A percentile compares a stretch with the other conserved stretches of the same genome.
Evolutionary conservation across 2,888 invertebrate genomes (phyloP).

Genomic region (Drosophila nr. perissopoda): DNA sequence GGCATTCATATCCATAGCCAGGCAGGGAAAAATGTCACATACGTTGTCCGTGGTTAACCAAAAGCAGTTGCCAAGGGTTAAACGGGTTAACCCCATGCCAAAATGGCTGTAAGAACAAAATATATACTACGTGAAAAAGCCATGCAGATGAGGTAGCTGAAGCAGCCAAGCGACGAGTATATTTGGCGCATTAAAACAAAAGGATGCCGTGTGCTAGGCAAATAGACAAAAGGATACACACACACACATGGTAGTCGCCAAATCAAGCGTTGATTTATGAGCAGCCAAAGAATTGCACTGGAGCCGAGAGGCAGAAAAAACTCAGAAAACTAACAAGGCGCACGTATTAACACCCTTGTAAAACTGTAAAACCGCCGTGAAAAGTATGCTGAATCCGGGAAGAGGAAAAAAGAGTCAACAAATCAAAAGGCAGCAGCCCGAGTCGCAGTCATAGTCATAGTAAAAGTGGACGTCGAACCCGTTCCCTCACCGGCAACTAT

Average conservation of each 20-base stretch:
- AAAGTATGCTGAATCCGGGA: slow-evolving; percentile 38
- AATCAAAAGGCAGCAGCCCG: slow-evolving; percentile 50
- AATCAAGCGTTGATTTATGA: slow-evolving; percentile 79
- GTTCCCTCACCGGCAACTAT: slow-evolving; percentile 60
- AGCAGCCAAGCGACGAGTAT: slow-evolving; percentile 56
- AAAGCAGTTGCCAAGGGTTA: slow-evolving; percentile 71
- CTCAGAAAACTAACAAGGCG: slow-evolving; percentile 70
- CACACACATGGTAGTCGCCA: slow-evolving; percentile 67
- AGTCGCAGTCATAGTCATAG: slow-evolving; percentile 17
- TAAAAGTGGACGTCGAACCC: slow-evolving; percentile 40
- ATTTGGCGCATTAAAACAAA: slow-evolving; percentile 78
- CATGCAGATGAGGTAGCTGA: slow-evolving; percentile 46
- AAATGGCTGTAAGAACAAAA: slow-evolving; percentile 49
- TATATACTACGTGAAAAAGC: slow-evolving; percentile 6
- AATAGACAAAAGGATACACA: slow-evolving; percentile 71
- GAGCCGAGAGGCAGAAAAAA: slow-evolving; percentile 37
- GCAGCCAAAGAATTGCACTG: slow-evolving; percentile 62
- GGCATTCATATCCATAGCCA: slow-evolving; percentile 23
- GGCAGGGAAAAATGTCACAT: slow-evolving; percentile 60
- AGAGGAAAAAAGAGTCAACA: slow-evolving; percentile 48
- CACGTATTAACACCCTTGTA: slow-evolving; percentile 76
- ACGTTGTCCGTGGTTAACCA: slow-evolving; percentile 73
- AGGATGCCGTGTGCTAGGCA: slow-evolving; percentile 72
- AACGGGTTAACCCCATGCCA: slow-evolving; percentile 72
- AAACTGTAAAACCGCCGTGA: slow-evolving; percentile 76